These are phyloP conservation scores for Mythimna lalbum DNA, from an alignment of 2,888 invertebrate species.

Conservation along the genomic window DNA sequence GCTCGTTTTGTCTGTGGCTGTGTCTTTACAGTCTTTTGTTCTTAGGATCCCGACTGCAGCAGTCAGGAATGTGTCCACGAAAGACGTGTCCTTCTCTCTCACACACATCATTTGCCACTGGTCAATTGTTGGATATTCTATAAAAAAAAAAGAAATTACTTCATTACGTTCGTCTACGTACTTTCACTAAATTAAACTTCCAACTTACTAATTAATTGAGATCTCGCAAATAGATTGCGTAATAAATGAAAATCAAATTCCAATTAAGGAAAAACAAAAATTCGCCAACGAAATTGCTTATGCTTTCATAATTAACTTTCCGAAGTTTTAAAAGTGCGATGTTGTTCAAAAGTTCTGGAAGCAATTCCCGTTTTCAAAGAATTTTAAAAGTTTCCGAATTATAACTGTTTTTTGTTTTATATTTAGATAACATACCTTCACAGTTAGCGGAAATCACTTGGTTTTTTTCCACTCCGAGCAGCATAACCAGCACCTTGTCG, in stretches of 20 bases:
- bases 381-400: conserved; percentile 4
- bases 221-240: conserved; percentile 16
- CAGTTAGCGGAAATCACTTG: conserved; percentile 93
- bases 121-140: conserved; percentile 93
- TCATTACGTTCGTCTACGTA: not conserved
- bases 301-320: conserved; percentile 20
- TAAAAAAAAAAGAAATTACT: conserved; percentile 54
- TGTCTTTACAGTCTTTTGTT: conserved; percentile 89
- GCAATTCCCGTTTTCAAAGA: conserved; percentile 4
- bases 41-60: conserved; percentile 95
- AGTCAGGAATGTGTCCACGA: conserved; percentile 96
- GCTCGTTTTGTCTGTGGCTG: conserved; percentile 91
- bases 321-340: conserved; percentile 30
- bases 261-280: conserved; percentile 20
- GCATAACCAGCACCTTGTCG: conserved; percentile 94
- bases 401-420: not conserved
- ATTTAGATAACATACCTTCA: conserved; percentile 88
- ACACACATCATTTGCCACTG: conserved; percentile 95
- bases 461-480: conserved; percentile 94
- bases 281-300: conserved; percentile 18
- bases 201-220: not conserved
- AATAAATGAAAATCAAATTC: conserved; percentile 6
- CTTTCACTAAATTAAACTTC: not conserved
- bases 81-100: conserved; percentile 95
- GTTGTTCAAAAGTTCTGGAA: conserved; percentile 3